Evolutionary conservation across 2,888 invertebrate genomes (phyloP), one percentile per base, ranked within the genome.

Genomic region (Lysandra bellargus): DNA sequence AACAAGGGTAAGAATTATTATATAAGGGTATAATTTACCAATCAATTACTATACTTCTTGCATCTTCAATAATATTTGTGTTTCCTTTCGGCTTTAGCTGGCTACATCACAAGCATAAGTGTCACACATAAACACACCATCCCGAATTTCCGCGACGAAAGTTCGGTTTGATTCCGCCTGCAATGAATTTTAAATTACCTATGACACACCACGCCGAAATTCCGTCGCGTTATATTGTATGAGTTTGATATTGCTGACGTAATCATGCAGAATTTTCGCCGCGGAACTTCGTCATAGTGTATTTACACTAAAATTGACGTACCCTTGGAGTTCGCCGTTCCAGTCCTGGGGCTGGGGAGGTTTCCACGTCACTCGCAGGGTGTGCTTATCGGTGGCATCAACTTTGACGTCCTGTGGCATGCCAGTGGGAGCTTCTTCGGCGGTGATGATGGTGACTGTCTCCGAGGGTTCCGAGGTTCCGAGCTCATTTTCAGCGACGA

Each of bases 401-500:
- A 98, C 98, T 88, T 97, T 96, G 61, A 98, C 97, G 83, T 96
- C 96, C 82, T 97, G 97, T 74, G 98, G 98, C 81, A 98, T 97
- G 75, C 98, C 98, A 80, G 97, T 97, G 1, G 97, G 97, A 6
- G 96, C 97, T 95, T 99, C 98, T 92, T 99, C 99, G 61, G 98
- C 98, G 49, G 99, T 99, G 82, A 98, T 98, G 83, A 99, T 99
- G 2, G 98, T 98, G 2, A 99, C 98, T 1, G 98, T 97, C 87
- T 98, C 98, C 0, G 99, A 99, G 2, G 98, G 98, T 84, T 97
- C 97, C 53, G 99, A 98, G n/a, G 96, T 96, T 79, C 99, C 99
- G 82, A 99, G 97, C 90, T 98, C 98, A 87, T 99, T 99, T 92
- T 98, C 98, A 80, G 98, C 98, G 2, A 98, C 97, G 86, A 99